These are phyloP conservation scores for Netelia melanura DNA, from an alignment of 2,888 invertebrate species.

Conservation along the genomic window DNA sequence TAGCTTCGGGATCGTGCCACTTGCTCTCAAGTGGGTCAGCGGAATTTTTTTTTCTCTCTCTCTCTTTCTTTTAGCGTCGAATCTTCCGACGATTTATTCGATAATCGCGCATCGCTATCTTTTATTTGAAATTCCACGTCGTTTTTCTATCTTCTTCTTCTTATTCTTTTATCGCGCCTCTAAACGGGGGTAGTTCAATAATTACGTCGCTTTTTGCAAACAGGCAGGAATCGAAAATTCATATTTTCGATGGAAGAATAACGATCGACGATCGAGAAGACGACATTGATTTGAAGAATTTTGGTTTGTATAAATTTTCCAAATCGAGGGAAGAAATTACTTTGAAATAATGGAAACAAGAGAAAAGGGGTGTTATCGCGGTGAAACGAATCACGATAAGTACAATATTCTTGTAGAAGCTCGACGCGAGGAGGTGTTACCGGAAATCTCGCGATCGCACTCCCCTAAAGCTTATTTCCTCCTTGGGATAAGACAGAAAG, in stretches of 20 bases:
- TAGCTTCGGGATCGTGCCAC: not conserved
- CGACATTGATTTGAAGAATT: too few relatives aligned
- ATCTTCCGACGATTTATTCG: not conserved
- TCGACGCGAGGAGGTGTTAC: slow-evolving; percentile 5
- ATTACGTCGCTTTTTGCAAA: too few relatives aligned
- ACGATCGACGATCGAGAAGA: too few relatives aligned
- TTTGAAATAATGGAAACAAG: too few relatives aligned
- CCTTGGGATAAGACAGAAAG: not conserved
- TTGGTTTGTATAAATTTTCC: too few relatives aligned
- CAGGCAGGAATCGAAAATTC: too few relatives aligned
- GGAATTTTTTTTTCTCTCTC: slow-evolving; percentile 12
- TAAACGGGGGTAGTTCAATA: not conserved
- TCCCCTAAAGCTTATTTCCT: slow-evolving; percentile 14
- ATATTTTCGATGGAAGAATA: too few relatives aligned
- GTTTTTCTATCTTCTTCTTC: not conserved
- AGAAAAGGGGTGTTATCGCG: too few relatives aligned
- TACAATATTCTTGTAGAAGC: not conserved
- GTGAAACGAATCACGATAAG: too few relatives aligned
- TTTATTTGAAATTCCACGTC: not conserved
- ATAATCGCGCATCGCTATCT: not conserved
- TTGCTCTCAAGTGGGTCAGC: slow-evolving; percentile 17
- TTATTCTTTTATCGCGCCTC: not conserved
- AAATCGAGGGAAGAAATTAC: too few relatives aligned
- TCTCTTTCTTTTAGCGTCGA: not conserved
- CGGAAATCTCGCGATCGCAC: not conserved